Evolutionary conservation across 2,113 vertebrate genomes (phyloP).

Genomic region (Sinocyclocheilus anophthalmus): DNA sequence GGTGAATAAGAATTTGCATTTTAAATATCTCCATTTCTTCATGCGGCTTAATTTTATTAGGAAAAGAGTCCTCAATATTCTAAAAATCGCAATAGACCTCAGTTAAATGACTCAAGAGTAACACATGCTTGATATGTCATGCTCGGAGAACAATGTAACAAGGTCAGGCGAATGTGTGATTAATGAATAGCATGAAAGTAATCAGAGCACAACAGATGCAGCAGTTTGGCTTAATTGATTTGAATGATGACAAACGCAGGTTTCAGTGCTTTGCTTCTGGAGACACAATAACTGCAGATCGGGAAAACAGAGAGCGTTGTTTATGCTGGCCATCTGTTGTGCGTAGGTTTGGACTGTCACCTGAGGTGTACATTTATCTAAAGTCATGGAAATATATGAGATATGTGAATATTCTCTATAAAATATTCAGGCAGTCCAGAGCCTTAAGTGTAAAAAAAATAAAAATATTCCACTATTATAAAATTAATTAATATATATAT

Average conservation of each 20-base stretch:
- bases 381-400: background rate
- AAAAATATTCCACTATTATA: too few species aligned
- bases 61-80: background rate
- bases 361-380: background rate
- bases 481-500: too few species aligned
- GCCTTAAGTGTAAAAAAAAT: background rate
- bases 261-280: conserved; percentile 9
- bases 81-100: background rate
- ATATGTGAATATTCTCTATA: conserved; percentile 8
- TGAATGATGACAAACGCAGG: conserved; percentile 22
- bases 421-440: conserved; percentile 53
- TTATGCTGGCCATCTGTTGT: conserved; percentile 47
- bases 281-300: background rate
- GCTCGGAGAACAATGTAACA: conserved; percentile 9
- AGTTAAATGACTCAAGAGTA: background rate
- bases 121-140: background rate
- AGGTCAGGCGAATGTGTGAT: conserved; percentile 35
- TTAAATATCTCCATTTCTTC: background rate
- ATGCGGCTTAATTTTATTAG: background rate
- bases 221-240: conserved; percentile 52
- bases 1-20: conserved; percentile 10
- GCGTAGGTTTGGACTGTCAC: background rate
- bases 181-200: conserved; percentile 36
- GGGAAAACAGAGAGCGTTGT: conserved; percentile 37
- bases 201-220: conserved; percentile 45